phyloP scores from a whole-genome alignment of 2,888 invertebrate genomes.

The Slavum lentiscoides region DNA sequence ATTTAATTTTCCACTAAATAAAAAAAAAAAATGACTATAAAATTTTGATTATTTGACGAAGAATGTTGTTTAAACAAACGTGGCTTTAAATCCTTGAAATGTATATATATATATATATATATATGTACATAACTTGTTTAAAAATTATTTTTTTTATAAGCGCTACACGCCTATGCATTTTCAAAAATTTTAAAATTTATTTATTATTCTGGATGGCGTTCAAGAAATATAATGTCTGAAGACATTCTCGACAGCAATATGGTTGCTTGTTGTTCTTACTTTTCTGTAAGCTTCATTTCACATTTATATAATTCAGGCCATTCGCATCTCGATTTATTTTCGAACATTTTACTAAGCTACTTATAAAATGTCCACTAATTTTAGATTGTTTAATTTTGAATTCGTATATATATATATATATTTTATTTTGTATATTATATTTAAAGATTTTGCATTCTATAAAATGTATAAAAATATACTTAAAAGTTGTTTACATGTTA shows the following conservation, averaged over 20 bases:
- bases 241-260: background rate
- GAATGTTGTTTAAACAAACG: background rate
- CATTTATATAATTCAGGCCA: background rate
- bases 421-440: background rate
- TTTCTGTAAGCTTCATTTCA: background rate
- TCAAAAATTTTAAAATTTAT: conserved; percentile 1
- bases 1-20: too few relatives aligned
- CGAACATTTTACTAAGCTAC: background rate
- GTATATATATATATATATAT: background rate
- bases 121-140: background rate
- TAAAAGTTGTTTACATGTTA: too few relatives aligned
- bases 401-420: too few relatives aligned
- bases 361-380: background rate
- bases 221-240: background rate
- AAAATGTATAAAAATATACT: too few relatives aligned
- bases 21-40: too few relatives aligned
- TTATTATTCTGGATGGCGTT: background rate
- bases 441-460: background rate
- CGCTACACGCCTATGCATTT: background rate
- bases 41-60: too few relatives aligned
- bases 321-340: conserved; percentile 1
- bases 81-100: background rate
- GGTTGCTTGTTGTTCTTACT: background rate
- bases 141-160: conserved; percentile 15
- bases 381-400: background rate